A percentile compares a stretch with the other conserved stretches of the same genome.
Conservation (phyloP, 2,888 invertebrate species). For the Chloroclystis v-ata region DNA sequence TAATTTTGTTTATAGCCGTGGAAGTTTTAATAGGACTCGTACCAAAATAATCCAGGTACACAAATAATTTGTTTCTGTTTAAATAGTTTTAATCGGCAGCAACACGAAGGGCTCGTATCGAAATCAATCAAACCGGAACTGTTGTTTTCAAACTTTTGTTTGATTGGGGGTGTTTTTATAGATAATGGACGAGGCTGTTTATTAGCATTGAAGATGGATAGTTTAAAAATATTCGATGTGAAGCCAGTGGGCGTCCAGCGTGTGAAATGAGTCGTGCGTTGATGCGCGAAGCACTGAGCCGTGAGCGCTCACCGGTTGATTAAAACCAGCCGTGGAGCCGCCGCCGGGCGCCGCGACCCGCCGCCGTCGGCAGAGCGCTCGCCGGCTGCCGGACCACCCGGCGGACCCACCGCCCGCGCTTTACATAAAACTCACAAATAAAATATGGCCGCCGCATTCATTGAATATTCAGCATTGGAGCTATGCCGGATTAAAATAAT, state of each 20-base stretch:
- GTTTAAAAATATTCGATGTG: too few species aligned
- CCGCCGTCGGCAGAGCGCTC: slow-evolving; percentile 15
- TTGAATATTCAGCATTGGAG: slow-evolving; percentile 58
- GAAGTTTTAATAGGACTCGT: not conserved
- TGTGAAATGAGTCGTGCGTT: too few species aligned
- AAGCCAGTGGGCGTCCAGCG: too few species aligned
- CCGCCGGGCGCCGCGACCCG: too few species aligned
- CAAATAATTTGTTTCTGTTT: not conserved
- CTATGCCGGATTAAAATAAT: slow-evolving; percentile 62
- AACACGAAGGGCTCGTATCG: not conserved
- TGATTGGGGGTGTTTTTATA: not conserved
- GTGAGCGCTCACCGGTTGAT: not conserved
- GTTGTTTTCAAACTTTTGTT: not conserved
- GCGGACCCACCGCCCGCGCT: slow-evolving; percentile 30
- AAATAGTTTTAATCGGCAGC: not conserved
- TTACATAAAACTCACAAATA: slow-evolving; percentile 55
- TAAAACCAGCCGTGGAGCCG: slow-evolving; percentile 35
- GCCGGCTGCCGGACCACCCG: slow-evolving; percentile 13
- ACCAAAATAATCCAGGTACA: not conserved
- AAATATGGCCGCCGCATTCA: slow-evolving; percentile 55
- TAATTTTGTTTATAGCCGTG: not conserved
- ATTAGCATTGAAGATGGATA: too few species aligned
- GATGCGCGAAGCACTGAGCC: not conserved
- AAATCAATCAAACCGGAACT: not conserved
- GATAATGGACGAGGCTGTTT: too few species aligned